Evolutionary conservation across 2,888 invertebrate species (phyloP), one percentile per base, ranked within the genome.

Genomic region (Plagiodera versicolora): DNA sequence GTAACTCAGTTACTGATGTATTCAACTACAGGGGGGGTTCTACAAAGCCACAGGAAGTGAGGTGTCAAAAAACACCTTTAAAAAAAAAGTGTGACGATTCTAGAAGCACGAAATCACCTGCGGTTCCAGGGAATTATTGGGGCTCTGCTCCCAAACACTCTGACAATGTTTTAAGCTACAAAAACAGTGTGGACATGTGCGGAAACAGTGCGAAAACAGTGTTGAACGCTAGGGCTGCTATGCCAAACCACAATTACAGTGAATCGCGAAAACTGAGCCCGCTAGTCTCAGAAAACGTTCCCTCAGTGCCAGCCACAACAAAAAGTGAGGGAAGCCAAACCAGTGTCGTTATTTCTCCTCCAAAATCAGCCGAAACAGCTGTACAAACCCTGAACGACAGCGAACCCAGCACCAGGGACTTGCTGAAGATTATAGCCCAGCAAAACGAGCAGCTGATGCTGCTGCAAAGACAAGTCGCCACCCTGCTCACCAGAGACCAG

Each of bases 361-460:
- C 49, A 46, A 9, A 58, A 11, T 9, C 18, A 48, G 49, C 58
- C 20, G 48, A 52, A 10, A 60, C 49, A n/a, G 56, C 63, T 19
- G n/a, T 63, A 55, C 56, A 64, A 53, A 49, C 44, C 1, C 66
- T 55, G 58, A 20, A 50, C 35, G 66, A 66, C 66, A 82, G 82
- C 49, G 84, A 85, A 70, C 84, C 85, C 9, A 83, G 84, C 18
- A 83, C 85, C 18, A 80, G 82, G 57, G 86, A 88, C 72, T 77
- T 89, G 54, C 82, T 88, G 63, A 84, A 86, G 74, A 85, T 89
- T 60, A 86, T 89, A 46, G 64, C 69, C 2, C 69, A 69, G 57
- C 89, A 89, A 76, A 89, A 86, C 77, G 86, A 88, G 67, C 89
- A 89, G 72, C 78, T 89, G 20, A 83, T 87, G 70, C 70, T 83